Base-by-base conservation (phyloP, 2,797 vertebrate genomes). In the Tympanoctomys barrerae region DNA sequence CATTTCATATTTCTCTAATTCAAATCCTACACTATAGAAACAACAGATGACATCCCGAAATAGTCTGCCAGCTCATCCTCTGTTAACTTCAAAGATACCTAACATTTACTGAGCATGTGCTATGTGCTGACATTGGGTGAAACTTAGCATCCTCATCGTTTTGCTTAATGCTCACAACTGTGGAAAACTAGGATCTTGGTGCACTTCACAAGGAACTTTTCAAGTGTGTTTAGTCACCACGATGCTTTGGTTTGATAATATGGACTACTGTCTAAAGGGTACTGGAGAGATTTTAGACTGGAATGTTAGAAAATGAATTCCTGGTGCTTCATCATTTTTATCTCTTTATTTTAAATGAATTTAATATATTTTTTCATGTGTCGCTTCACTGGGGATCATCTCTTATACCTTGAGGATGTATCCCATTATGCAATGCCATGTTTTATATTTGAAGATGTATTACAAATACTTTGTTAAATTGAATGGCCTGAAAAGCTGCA, bases 61-160 rank as follows among this genome's bases (percentile, higher is more conserved):
- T 73, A 94, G 52, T 62, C 39, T 91, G 46, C 68, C 46, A 94
- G 89, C 62, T 92, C 80, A 94, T 79, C 39, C 18, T 82, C 54
- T 66, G 59, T 73, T 93, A 90, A 62, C 16, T 94, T 90, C 81
- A 94, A 90, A 92, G 90, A 89, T 62, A 94, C 39, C 61, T 93
- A 96, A 94, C 92, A 97, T 90, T 94, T 93, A 93, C 54, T 26
- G 90, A 90, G 80, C 79, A 68, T 78, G 85, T 94, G 94, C 90
- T 93, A 93, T 64, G 59, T 86, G 80, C 89, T 36, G 36, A 93
- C 28, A 86, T 75, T 77, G 2, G 75, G 24, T 71, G 90, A 66
- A 86, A 85, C 42, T 90, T 75, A 90, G 71, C 86, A 90, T 59
- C 93, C 82, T 75, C 78, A 82, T 93, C 31, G 68, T 90, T 52